Percentiles rank a stretch among this genome's conserved stretches.
These are phyloP conservation scores for Hyles vespertilio DNA, from an alignment of 1,140 invertebrate species.

Conservation along the genomic window DNA sequence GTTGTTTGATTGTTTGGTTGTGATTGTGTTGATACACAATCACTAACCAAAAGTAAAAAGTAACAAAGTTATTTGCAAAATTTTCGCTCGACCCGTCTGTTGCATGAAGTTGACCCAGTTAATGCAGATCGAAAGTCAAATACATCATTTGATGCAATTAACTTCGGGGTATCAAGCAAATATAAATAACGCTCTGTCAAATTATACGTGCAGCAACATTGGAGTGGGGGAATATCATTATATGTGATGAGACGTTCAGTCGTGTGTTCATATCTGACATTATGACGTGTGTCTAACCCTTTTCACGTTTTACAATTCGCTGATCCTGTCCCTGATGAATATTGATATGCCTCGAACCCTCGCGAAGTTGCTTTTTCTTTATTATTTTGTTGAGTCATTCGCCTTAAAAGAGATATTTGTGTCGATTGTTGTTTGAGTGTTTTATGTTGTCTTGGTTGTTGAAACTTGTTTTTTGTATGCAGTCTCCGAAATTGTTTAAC, in stretches of 20 bases:
- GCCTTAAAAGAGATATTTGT: too few species aligned
- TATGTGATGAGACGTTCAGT: constrained; percentile 23
- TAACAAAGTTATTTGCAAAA: too few species aligned
- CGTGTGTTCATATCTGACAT: constrained; percentile 28
- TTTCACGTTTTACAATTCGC: constrained; percentile 32
- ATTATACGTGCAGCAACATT: neutral
- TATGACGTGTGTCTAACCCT: constrained; percentile 37
- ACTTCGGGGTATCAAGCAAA: neutral
- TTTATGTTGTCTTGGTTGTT: too few species aligned
- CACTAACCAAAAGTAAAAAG: neutral
- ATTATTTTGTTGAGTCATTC: constrained; percentile 3
- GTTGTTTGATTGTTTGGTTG: too few species aligned
- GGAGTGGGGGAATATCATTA: constrained; percentile 1
- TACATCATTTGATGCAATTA: neutral
- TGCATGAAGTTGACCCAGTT: too few species aligned
- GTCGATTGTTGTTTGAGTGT: too few species aligned
- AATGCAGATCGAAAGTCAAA: too few species aligned
- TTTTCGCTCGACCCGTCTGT: too few species aligned
- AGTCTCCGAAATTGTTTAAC: too few species aligned
- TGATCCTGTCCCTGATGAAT: constrained; percentile 23
- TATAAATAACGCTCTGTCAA: neutral
- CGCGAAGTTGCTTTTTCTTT: neutral
- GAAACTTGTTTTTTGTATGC: too few species aligned
- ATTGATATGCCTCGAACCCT: constrained; percentile 14
- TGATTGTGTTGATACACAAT: neutral